Conservation (phyloP, 2,113 vertebrate species). For the Chionomys nivalis region DNA sequence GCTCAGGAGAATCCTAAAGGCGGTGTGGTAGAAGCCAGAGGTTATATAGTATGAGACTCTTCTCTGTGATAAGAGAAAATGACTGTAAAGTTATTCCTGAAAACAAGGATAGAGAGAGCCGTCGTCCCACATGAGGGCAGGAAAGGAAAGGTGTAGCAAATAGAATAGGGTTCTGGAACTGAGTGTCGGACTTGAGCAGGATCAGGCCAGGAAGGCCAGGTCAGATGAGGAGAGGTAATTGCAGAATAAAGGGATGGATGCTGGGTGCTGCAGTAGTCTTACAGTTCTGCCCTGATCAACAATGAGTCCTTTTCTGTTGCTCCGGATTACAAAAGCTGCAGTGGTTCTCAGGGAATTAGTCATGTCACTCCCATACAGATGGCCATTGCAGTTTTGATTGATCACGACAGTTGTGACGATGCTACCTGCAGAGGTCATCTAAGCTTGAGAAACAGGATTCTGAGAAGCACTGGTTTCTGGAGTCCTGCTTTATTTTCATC, state of each 20-base stretch:
- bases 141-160: neutral
- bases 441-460: neutral
- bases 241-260: neutral
- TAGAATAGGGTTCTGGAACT: neutral
- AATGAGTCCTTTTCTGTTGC: neutral
- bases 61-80: neutral
- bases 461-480: neutral
- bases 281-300: accelerated
- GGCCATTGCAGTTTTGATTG: neutral
- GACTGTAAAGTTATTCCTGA: neutral
- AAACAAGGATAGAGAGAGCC: no score
- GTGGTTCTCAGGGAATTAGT: neutral
- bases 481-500: neutral
- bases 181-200: neutral
- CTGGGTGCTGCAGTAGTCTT: neutral
- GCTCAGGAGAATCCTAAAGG: neutral
- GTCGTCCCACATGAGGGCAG: neutral
- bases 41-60: neutral
- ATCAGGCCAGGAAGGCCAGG: neutral
- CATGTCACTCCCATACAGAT: accelerated
- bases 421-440: neutral
- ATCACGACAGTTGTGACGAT: accelerated
- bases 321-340: neutral
- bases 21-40: neutral
- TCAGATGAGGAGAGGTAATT: neutral